Percentiles rank a stretch among this genome's conserved stretches.
Conservation (phyloP, 2,888 invertebrate genomes). For the Diarsia dahlii region DNA sequence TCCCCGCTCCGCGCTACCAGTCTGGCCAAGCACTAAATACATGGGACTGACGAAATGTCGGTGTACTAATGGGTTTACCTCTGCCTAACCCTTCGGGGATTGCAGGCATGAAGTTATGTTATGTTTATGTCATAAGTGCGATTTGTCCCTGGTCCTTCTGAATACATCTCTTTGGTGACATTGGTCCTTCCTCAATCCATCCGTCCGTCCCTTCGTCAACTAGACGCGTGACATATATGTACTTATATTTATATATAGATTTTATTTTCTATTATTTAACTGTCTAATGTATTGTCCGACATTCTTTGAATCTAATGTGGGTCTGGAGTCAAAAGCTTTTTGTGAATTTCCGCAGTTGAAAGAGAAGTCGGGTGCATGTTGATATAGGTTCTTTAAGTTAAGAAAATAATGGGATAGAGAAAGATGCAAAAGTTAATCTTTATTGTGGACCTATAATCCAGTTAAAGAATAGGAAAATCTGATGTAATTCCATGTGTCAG, state of each 20-base stretch:
- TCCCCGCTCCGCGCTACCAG: no score
- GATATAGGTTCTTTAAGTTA: constrained; percentile 30
- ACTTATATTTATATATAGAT: constrained; percentile 40
- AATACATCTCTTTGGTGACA: neutral
- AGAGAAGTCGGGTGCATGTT: neutral
- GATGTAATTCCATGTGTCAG: no score
- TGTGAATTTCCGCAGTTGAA: constrained; percentile 23
- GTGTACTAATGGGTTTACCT: no score
- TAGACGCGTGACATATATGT: constrained; percentile 57
- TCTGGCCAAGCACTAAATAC: no score
- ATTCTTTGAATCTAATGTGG: constrained; percentile 39
- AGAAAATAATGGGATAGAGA: constrained; percentile 12
- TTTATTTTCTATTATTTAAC: constrained; percentile 57
- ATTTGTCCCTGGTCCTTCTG: constrained; percentile 25
- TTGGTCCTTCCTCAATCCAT: constrained; percentile 37
- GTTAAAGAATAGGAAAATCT: neutral
- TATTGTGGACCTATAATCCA: neutral
- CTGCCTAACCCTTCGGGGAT: no score
- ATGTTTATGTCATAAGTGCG: no score
- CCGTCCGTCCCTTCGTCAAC: constrained; percentile 62
- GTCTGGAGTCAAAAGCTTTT: constrained; percentile 41
- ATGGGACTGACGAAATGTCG: no score
- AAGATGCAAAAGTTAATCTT: constrained; percentile 20
- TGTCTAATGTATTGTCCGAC: constrained; percentile 52
- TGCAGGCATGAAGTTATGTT: no score